phyloP scores from a whole-genome alignment of 2,797 vertebrate genomes.

The Antrozous pallidus region DNA sequence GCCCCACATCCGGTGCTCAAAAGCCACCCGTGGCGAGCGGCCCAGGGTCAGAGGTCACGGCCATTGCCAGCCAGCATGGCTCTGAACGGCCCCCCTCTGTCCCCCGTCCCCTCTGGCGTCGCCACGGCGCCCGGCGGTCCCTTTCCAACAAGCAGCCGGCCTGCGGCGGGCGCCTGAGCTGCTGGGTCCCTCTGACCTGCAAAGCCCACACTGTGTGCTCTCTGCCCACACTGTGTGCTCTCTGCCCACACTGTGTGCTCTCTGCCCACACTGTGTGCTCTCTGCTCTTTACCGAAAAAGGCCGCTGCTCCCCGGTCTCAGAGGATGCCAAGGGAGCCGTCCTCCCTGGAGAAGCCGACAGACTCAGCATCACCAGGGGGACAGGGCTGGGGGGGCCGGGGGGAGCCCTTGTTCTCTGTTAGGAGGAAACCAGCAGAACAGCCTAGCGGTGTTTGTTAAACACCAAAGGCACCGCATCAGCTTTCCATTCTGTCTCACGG shows the following conservation, averaged over 20 bases:
- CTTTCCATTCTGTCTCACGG: neutral
- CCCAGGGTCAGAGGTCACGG: rapidly evolving
- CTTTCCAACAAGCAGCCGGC: neutral
- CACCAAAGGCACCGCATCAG: neutral
- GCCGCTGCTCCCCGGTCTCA: neutral
- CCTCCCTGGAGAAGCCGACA: neutral
- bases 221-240: too few species aligned
- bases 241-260: too few species aligned
- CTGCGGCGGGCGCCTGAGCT: neutral
- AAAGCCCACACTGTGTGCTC: too few species aligned
- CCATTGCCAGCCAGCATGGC: rapidly evolving
- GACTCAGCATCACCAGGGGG: neutral
- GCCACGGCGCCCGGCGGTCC: rapidly evolving
- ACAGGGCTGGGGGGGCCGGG: neutral
- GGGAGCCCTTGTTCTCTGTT: neutral
- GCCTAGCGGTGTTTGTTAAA: neutral
- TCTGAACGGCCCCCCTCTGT: neutral
- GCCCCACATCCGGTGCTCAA: neutral
- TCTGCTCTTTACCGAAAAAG: neutral
- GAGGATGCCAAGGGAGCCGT: neutral
- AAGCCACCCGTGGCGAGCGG: rapidly evolving
- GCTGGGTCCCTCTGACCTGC: too few species aligned
- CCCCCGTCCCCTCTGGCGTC: rapidly evolving
- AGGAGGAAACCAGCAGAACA: slow-evolving; percentile 44
- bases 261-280: neutral